Evolutionary conservation across 2,113 vertebrate species (phyloP), one percentile per base, ranked within the genome.

Genomic region (Neolamprologus variostigma): DNA sequence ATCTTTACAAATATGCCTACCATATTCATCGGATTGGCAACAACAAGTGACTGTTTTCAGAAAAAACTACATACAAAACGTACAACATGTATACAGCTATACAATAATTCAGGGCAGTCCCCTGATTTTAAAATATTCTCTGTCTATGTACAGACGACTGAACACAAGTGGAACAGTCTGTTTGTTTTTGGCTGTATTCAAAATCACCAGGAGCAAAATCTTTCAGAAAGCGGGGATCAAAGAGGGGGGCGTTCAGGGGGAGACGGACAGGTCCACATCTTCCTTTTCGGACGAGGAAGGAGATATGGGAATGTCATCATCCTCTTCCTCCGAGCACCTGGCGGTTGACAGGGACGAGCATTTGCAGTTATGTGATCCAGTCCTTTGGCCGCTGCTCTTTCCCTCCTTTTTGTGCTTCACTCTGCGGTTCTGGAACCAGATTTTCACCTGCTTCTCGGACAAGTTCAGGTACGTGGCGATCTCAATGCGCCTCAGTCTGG

Each of bases 351-450:
- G 96, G 45, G 98, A 97, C n/a, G 98, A 97, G 86, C 98, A 99
- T 91, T 98, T 99, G 96, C 98, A 99, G 95, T 95, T 96, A 81
- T 97, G 97, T 31, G 97, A 92, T 1, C 93, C 94, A 93, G 94
- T 95, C 79, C 96, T 96, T 86, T 97, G 98, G n/a, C 95, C 96
- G 90, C 96, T 93, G 87, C 96, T 96, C 92, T 99, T 99, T 80
- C 99, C 98, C 91, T 99, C 99, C 89, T 99, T 99, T 97, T 99
- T 99, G 97, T 99, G 98, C 91, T 99, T 99, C 89, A 99, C 99
- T 13, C 99, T 95, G 84, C 99, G 97, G 94, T 99, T 99, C 95
- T 99, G 99, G 96, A 99, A 99, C 99, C 99, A 99, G 93, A 99
- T 99, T 95, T 99, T 99, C 88, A 99, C 99, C 95, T 99, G 99